These are phyloP conservation scores for Opisthograptis luteolata DNA, from an alignment of 2,888 invertebrate genomes.

Conservation along the genomic window DNA sequence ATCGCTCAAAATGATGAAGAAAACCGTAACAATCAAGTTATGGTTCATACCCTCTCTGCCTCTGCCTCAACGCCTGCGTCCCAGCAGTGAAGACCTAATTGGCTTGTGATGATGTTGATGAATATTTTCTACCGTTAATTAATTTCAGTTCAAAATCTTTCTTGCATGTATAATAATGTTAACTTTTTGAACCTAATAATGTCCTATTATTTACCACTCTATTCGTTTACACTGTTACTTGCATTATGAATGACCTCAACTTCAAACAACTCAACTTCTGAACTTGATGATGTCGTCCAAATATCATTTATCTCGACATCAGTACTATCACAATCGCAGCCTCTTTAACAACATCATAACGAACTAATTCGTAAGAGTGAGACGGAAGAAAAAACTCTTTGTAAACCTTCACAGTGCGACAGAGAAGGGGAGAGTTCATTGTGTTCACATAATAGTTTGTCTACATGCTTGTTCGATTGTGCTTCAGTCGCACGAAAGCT, in stretches of 20 bases:
- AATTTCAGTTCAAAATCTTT: no score
- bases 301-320: slow-evolving; percentile 35
- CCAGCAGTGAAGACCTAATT: no score
- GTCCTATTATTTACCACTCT: no score
- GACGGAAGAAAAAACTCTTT: slow-evolving; percentile 54
- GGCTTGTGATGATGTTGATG: no score
- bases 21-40: no score
- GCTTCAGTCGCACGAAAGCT: slow-evolving; percentile 60
- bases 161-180: no score
- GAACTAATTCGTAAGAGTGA: slow-evolving; percentile 61
- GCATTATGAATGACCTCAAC: slow-evolving; percentile 4
- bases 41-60: no score
- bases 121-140: no score
- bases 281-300: slow-evolving; percentile 21
- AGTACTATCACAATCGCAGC: slow-evolving; percentile 37
- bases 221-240: background rate
- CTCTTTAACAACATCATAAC: slow-evolving; percentile 56
- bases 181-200: no score
- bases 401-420: slow-evolving; percentile 45
- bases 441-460: slow-evolving; percentile 78
- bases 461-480: slow-evolving; percentile 77
- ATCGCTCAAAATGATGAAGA: no score
- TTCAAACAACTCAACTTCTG: background rate
- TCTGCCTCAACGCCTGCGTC: no score
- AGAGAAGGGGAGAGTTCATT: slow-evolving; percentile 63